These are phyloP conservation scores for Holcopasites calliopsidis DNA, from an alignment of 1,140 invertebrate genomes.

Conservation along the genomic window DNA sequence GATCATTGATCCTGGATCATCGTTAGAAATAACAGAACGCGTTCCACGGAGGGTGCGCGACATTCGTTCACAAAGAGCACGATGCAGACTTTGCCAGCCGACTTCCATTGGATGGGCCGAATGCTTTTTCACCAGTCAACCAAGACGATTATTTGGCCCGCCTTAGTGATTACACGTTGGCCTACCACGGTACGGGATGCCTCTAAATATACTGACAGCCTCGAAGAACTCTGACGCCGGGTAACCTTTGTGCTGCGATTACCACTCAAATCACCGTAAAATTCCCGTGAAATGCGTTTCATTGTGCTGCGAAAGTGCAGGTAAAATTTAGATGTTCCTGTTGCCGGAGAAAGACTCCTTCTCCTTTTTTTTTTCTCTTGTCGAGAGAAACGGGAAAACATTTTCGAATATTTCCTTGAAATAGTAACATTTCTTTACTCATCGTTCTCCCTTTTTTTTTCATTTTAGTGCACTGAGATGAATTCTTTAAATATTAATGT, in stretches of 20 bases:
- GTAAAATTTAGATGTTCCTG: slow-evolving; percentile 50
- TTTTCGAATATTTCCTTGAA: background rate
- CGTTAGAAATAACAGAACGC: slow-evolving; percentile 62
- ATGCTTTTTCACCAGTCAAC: slow-evolving; percentile 25
- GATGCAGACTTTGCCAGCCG: slow-evolving; percentile 19
- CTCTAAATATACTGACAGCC: slow-evolving; percentile 65
- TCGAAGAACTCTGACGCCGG: slow-evolving; percentile 40
- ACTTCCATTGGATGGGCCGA: background rate
- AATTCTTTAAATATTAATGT: too few relatives aligned
- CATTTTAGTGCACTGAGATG: too few relatives aligned
- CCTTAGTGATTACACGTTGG: slow-evolving; percentile 65
- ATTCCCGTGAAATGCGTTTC: slow-evolving; percentile 70
- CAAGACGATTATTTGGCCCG: slow-evolving; percentile 69
- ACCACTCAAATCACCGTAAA: slow-evolving; percentile 75
- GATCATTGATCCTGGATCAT: slow-evolving; percentile 55
- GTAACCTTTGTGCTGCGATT: slow-evolving; percentile 74
- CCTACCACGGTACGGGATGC: slow-evolving; percentile 47
- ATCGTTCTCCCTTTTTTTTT: too few relatives aligned
- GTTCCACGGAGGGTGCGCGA: slow-evolving; percentile 38
- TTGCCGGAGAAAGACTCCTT: background rate
- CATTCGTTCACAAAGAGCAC: slow-evolving; percentile 53
- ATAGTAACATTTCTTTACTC: background rate
- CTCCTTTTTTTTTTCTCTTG: background rate
- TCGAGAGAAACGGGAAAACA: background rate
- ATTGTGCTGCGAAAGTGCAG: slow-evolving; percentile 64